Conservation (phyloP, 2,797 vertebrate species). For the Phataginus tetradactyla region DNA sequence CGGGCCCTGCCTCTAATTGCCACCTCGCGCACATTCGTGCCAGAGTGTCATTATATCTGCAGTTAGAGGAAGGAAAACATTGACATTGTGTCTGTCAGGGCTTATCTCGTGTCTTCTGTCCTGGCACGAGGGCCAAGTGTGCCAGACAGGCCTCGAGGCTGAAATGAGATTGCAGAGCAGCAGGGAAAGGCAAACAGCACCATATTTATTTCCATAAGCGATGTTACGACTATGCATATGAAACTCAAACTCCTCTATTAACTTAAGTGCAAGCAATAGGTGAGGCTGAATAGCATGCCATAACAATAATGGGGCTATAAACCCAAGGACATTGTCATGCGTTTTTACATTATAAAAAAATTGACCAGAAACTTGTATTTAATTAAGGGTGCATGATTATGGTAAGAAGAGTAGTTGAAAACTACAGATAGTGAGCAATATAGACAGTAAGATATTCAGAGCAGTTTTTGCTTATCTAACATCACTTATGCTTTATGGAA, state of each 20-base stretch:
- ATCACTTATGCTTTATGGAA: background rate
- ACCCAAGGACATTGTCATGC: slow-evolving; percentile 25
- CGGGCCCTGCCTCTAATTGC: background rate
- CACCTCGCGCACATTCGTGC: background rate
- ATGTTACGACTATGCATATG: background rate
- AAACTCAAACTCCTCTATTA: slow-evolving; percentile 25
- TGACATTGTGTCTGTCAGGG: background rate
- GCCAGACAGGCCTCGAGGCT: background rate
- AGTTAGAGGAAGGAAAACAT: background rate
- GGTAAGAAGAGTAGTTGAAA: slow-evolving; percentile 24
- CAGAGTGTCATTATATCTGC: background rate
- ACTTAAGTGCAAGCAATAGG: slow-evolving; percentile 17
- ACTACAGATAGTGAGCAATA: background rate
- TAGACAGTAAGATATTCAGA: background rate
- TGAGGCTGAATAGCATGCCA: background rate
- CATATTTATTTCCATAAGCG: slow-evolving; percentile 6
- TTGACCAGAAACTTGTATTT: slow-evolving; percentile 53
- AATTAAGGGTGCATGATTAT: slow-evolving; percentile 56
- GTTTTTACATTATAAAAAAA: slow-evolving; percentile 60
- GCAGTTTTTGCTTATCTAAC: background rate
- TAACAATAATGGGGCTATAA: slow-evolving; percentile 28
- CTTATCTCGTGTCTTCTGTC: background rate
- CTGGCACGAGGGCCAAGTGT: background rate
- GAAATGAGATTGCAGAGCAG: background rate
- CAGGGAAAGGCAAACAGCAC: background rate